Conservation (phyloP, 2,113 vertebrate species). For the Protomyctophum bolini region DNA sequence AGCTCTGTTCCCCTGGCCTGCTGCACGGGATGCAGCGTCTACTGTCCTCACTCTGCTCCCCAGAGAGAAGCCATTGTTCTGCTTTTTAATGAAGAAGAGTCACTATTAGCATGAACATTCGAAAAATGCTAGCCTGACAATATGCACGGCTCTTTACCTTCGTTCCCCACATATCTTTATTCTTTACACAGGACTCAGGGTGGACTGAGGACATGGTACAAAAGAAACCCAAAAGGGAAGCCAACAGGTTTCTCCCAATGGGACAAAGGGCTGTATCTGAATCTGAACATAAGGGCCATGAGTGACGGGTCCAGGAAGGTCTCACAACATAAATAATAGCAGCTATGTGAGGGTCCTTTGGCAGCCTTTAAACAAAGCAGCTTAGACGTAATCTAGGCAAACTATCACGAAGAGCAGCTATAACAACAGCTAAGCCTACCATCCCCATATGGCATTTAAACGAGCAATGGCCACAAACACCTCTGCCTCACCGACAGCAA, state of each 20-base stretch:
- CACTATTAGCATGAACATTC: slow-evolving; percentile 56
- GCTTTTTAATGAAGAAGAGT: slow-evolving; percentile 77
- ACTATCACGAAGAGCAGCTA: slow-evolving; percentile 66
- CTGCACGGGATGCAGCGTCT: slow-evolving; percentile 60
- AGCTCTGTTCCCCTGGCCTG: slow-evolving; percentile 74
- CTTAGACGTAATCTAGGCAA: slow-evolving; percentile 73
- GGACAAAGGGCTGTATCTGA: slow-evolving; percentile 37
- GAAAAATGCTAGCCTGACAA: slow-evolving; percentile 25
- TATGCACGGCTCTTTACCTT: too few species aligned
- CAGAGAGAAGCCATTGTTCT: slow-evolving; percentile 76
- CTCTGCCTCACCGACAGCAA: slow-evolving; percentile 27
- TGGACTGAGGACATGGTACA: background rate
- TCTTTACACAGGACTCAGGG: slow-evolving; percentile 45
- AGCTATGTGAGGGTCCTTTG: slow-evolving; percentile 34
- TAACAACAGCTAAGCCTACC: slow-evolving; percentile 62
- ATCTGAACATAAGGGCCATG: slow-evolving; percentile 29
- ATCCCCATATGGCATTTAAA: slow-evolving; percentile 69
- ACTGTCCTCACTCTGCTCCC: slow-evolving; percentile 74
- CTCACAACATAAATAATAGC: slow-evolving; percentile 45
- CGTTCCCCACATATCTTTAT: background rate
- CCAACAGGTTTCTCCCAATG: background rate
- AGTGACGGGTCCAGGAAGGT: slow-evolving; percentile 44
- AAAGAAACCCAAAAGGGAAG: too few species aligned
- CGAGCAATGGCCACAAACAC: slow-evolving; percentile 42
- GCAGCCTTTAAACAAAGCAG: slow-evolving; percentile 70